Conservation (phyloP, 2,797 vertebrate genomes). For the Coranthus polyacanthus region DNA sequence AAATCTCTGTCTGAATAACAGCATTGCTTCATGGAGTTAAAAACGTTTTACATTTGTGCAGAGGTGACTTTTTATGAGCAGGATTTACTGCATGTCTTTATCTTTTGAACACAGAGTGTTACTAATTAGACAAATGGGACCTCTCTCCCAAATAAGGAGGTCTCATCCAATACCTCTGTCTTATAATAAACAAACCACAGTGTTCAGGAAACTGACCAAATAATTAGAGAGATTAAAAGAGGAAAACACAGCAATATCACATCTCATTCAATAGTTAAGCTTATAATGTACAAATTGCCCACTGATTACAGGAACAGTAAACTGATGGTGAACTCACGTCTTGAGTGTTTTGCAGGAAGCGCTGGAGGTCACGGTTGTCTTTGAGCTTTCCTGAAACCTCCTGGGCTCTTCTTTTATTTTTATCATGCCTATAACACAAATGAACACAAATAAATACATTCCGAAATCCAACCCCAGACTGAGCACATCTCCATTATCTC, state of each 20-base stretch:
- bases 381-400: conserved; percentile 87
- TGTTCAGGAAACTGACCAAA: conserved; percentile 27
- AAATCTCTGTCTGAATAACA: conserved; percentile 10
- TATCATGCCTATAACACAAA: conserved; percentile 82
- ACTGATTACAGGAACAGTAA: conserved; percentile 18
- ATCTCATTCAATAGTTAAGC: conserved; percentile 16
- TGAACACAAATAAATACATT: conserved; percentile 24
- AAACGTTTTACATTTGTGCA: conserved; percentile 28
- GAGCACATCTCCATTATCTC: not conserved
- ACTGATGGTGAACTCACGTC: conserved; percentile 86
- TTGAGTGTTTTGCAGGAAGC: conserved; percentile 95
- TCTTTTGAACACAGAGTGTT: conserved; percentile 41
- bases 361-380: conserved; percentile 93
- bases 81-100: conserved; percentile 49
- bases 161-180: conserved; percentile 9
- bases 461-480: conserved; percentile 8
- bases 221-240: conserved; percentile 26
- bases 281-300: conserved; percentile 6
- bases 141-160: conserved; percentile 18
- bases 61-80: conserved; percentile 38
- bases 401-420: conserved; percentile 85
- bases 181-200: conserved; percentile 12
- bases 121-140: conserved; percentile 57
- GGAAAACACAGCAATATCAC: conserved; percentile 16
- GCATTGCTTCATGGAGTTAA: conserved; percentile 23